These are phyloP conservation scores for Electrophaes corylata DNA, from an alignment of 2,888 invertebrate species.

Conservation along the genomic window DNA sequence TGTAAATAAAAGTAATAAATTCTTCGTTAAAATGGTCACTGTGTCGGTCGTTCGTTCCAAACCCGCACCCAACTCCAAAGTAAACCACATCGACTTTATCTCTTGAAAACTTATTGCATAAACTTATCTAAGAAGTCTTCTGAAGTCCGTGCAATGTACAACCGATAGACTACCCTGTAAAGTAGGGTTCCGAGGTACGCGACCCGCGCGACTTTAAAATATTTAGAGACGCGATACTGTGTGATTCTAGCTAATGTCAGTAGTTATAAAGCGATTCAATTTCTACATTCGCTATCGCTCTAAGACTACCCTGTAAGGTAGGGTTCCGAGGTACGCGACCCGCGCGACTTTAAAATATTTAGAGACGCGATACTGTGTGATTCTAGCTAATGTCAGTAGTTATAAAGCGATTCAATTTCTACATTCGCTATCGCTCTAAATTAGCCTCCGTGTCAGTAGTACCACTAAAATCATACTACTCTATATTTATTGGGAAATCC, in stretches of 20 bases:
- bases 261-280: too few species aligned
- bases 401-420: too few species aligned
- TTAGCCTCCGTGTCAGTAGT: too few species aligned
- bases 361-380: neutral
- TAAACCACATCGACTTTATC: slow-evolving; percentile 2
- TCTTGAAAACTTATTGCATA: slow-evolving; percentile 7
- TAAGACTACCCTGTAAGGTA: neutral
- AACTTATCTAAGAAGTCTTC: slow-evolving; percentile 11
- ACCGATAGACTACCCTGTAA: slow-evolving; percentile 6
- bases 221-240: neutral
- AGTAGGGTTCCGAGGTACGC: neutral
- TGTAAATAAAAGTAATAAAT: neutral
- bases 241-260: neutral
- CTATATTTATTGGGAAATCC: too few species aligned
- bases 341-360: neutral
- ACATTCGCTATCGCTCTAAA: too few species aligned
- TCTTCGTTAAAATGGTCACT: neutral
- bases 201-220: neutral
- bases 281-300: too few species aligned
- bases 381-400: neutral
- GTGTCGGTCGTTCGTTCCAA: neutral
- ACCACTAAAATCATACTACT: too few species aligned
- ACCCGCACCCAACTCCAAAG: neutral
- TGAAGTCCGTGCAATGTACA: slow-evolving; percentile 17
- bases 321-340: neutral